Evolutionary conservation across 2,888 invertebrate genomes (phyloP).

Genomic region (Phalera bucephala): DNA sequence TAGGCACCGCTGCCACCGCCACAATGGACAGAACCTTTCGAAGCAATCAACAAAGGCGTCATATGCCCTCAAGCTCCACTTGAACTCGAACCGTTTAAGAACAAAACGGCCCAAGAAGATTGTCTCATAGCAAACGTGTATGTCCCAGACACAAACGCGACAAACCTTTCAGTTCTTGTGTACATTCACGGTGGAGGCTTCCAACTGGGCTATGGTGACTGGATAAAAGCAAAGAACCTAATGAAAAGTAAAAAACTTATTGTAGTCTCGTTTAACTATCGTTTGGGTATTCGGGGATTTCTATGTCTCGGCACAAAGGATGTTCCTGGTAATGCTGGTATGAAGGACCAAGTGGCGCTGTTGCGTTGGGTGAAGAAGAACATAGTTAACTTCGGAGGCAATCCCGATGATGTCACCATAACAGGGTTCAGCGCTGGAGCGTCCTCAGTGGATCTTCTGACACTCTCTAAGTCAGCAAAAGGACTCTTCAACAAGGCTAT

Average conservation of each 20-base stretch:
- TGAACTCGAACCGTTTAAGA: not conserved
- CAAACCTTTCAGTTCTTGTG: conserved; percentile 39
- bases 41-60: conserved; percentile 32
- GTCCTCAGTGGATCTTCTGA: conserved; percentile 35
- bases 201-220: conserved; percentile 25
- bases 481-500: conserved; percentile 47
- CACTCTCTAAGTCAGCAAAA: conserved; percentile 36
- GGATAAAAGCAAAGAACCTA: conserved; percentile 15
- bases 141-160: conserved; percentile 45
- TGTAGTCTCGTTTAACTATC: conserved; percentile 38
- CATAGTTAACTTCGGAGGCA: conserved; percentile 45
- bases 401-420: conserved; percentile 47
- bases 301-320: conserved; percentile 41
- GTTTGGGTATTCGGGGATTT: conserved; percentile 39
- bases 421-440: conserved; percentile 43
- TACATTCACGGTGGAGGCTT: conserved; percentile 43
- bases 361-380: conserved; percentile 47
- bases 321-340: conserved; percentile 46
- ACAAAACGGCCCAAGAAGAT: conserved; percentile 36
- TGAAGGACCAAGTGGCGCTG: conserved; percentile 47
- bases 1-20: conserved; percentile 47
- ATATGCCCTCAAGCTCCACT: conserved; percentile 34
- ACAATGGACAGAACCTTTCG: conserved; percentile 30
- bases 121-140: conserved; percentile 58
- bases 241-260: conserved; percentile 30